These are phyloP conservation scores for Acanthopleura granulata DNA, from an alignment of 2,888 invertebrate species.

Conservation along the genomic window DNA sequence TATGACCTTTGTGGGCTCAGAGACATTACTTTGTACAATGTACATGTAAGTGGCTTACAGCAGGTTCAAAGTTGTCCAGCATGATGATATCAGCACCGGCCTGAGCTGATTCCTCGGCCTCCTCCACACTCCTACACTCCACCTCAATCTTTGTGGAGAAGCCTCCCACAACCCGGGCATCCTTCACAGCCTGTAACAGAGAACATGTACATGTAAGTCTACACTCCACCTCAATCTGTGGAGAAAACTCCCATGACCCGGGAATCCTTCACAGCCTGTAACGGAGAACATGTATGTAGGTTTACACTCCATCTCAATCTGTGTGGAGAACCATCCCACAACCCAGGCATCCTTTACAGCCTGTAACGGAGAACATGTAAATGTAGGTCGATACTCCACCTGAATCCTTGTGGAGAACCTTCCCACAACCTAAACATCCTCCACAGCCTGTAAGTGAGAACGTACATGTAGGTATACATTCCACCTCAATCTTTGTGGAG, in stretches of 20 bases:
- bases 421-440: constrained; percentile 67
- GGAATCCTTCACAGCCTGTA: constrained; percentile 68
- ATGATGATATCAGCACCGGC: constrained; percentile 70
- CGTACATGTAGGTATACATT: constrained; percentile 58
- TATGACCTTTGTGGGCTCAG: no score
- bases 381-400: constrained; percentile 67
- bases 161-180: constrained; percentile 59
- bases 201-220: constrained; percentile 26
- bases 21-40: no score
- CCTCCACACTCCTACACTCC: constrained; percentile 68
- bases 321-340: constrained; percentile 50
- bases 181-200: constrained; percentile 64
- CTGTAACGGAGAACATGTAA: constrained; percentile 50
- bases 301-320: constrained; percentile 30
- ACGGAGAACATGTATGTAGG: no score
- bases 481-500: constrained; percentile 65
- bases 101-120: constrained; percentile 68
- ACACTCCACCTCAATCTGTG: constrained; percentile 70
- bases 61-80: constrained; percentile 70
- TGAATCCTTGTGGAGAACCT: constrained; percentile 66
- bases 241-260: constrained; percentile 61
- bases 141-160: constrained; percentile 70
- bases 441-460: constrained; percentile 63
- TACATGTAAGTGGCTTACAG: constrained; percentile 42
- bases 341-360: constrained; percentile 67